These are phyloP conservation scores for Bombus vancouverensis DNA, from an alignment of 1,140 invertebrate genomes.

Conservation along the genomic window DNA sequence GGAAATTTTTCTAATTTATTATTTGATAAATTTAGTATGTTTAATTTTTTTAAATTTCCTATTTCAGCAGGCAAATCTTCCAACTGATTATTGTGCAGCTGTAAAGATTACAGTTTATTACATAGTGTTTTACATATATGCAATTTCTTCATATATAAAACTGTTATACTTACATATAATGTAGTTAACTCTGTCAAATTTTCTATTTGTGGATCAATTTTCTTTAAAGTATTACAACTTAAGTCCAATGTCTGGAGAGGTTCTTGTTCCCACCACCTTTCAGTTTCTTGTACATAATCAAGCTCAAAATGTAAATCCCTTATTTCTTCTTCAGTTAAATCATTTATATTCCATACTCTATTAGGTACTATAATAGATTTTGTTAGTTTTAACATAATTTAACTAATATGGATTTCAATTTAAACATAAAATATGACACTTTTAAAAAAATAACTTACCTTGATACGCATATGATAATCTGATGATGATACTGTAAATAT, in stretches of 20 bases:
- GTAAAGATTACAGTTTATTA: constrained; percentile 65
- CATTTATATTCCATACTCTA: constrained; percentile 91
- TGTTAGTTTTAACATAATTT: neutral
- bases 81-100: constrained; percentile 92
- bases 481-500: constrained; percentile 14
- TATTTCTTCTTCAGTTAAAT: constrained; percentile 86
- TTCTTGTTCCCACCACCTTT: constrained; percentile 93
- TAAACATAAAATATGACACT: neutral
- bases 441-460: constrained; percentile 27
- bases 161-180: constrained; percentile 85
- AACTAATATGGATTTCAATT: neutral
- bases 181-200: constrained; percentile 87
- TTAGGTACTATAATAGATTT: constrained; percentile 87
- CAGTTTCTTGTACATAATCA: constrained; percentile 86
- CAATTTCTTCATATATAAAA: constrained; percentile 4
- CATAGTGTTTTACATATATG: constrained; percentile 6
- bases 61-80: constrained; percentile 89
- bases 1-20: constrained; percentile 89
- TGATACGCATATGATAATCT: neutral
- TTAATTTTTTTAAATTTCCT: constrained; percentile 88
- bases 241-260: constrained; percentile 90
- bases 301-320: constrained; percentile 84
- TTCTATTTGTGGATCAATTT: constrained; percentile 87
- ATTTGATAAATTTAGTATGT: constrained; percentile 90
- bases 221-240: constrained; percentile 89